phyloP scores from a whole-genome alignment of 1,140 invertebrate genomes.

The Panagrolaimus sp. region DNA sequence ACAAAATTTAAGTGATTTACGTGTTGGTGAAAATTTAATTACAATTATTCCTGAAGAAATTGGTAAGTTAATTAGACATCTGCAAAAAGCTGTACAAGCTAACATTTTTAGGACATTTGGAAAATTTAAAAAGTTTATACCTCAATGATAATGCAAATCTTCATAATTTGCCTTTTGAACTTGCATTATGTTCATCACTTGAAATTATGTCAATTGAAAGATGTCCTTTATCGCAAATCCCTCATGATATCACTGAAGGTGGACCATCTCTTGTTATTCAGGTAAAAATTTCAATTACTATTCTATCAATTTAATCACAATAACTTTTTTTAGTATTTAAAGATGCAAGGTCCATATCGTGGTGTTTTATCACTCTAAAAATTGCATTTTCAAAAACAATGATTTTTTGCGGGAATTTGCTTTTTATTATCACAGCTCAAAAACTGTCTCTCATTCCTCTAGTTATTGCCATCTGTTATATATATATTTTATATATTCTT shows the following conservation, averaged over 20 bases:
- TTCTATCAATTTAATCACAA: neutral
- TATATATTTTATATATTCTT: too few relatives aligned
- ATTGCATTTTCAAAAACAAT: neutral
- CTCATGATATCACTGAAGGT: constrained; percentile 84
- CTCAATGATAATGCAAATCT: constrained; percentile 95
- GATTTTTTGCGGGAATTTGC: too few relatives aligned
- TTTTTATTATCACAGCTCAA: constrained; percentile 13
- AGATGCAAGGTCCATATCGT: constrained; percentile 93
- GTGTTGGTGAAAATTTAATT: constrained; percentile 93
- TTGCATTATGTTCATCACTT: constrained; percentile 88
- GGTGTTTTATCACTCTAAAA: constrained; percentile 52
- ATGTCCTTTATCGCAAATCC: constrained; percentile 92
- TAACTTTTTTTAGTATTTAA: constrained; percentile 73
- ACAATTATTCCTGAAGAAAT: constrained; percentile 92
- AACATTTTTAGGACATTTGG: constrained; percentile 70
- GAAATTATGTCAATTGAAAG: constrained; percentile 99
- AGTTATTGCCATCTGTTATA: neutral
- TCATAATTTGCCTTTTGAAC: constrained; percentile 90
- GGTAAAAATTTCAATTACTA: constrained; percentile 55
- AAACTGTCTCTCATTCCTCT: constrained; percentile 11
- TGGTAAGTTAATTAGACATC: constrained; percentile 61
- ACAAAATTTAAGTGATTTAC: constrained; percentile 81
- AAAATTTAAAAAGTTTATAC: constrained; percentile 89
- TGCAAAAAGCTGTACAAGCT: neutral
- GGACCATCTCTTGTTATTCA: constrained; percentile 94